These are phyloP conservation scores for Collichthys lucidus DNA, from an alignment of 2,113 vertebrate species.

Conservation along the genomic window DNA sequence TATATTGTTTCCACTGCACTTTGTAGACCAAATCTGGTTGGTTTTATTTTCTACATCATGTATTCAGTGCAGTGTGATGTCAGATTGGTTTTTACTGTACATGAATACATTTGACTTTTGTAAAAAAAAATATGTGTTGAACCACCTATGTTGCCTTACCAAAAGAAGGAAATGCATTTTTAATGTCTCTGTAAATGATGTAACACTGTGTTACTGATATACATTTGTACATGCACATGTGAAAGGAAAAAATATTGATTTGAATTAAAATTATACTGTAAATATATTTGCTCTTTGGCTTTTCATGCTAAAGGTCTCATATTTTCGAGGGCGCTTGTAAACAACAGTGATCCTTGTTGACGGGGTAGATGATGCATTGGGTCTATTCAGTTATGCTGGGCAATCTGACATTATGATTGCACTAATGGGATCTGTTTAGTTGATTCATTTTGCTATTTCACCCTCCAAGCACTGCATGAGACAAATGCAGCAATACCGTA, in stretches of 20 bases:
- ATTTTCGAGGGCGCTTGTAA: neutral
- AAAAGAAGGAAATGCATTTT: slow-evolving; percentile 48
- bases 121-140: slow-evolving; percentile 37
- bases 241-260: slow-evolving; percentile 27
- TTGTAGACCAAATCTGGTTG: slow-evolving; percentile 35
- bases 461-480: neutral
- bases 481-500: slow-evolving; percentile 18
- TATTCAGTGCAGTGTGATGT: slow-evolving; percentile 44
- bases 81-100: slow-evolving; percentile 40
- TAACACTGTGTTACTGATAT: slow-evolving; percentile 52
- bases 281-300: slow-evolving; percentile 9
- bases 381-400: neutral
- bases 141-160: slow-evolving; percentile 79
- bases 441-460: slow-evolving; percentile 24
- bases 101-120: slow-evolving; percentile 36
- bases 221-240: slow-evolving; percentile 63
- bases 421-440: slow-evolving; percentile 36
- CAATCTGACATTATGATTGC: slow-evolving; percentile 34
- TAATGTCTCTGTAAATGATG: slow-evolving; percentile 54
- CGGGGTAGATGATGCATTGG: neutral
- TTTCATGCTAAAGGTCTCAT: neutral
- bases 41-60: slow-evolving; percentile 50
- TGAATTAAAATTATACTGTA: slow-evolving; percentile 55
- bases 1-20: slow-evolving; percentile 47
- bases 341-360: slow-evolving; percentile 23